Percentiles rank a stretch among this genome's conserved stretches.
Evolutionary conservation across 2,113 vertebrate genomes (phyloP).

Genomic region (Aplodontia rufa): DNA sequence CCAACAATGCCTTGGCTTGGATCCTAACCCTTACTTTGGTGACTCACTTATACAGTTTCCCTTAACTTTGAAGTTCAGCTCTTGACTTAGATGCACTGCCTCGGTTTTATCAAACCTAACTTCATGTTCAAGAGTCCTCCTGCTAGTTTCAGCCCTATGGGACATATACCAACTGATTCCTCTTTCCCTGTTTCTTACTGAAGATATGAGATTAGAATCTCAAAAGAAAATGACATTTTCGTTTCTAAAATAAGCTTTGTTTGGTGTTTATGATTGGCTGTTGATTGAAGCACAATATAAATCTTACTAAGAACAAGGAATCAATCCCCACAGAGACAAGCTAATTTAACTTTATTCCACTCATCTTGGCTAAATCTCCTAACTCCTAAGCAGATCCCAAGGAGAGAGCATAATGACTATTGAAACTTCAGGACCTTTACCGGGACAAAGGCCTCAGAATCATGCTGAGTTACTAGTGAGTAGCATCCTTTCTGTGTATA

Average conservation of each 20-base stretch:
- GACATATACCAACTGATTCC: background rate
- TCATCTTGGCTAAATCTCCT: background rate
- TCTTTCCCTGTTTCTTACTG: background rate
- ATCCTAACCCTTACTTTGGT: background rate
- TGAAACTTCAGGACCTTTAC: background rate
- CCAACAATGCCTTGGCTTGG: background rate
- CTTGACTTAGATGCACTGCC: background rate
- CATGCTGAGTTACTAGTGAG: background rate
- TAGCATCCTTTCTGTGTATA: background rate
- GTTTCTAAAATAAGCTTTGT: background rate
- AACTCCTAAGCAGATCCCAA: background rate
- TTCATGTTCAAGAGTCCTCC: background rate
- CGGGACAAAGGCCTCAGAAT: background rate
- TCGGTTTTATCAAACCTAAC: background rate
- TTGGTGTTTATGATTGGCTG: background rate
- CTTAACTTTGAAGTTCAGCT: constrained; percentile 11
- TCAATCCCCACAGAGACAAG: background rate
- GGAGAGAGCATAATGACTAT: background rate
- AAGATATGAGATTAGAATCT: background rate
- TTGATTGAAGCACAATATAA: constrained; percentile 19
- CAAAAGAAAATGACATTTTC: background rate
- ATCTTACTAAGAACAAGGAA: background rate
- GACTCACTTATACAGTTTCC: background rate
- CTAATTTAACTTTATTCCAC: background rate
- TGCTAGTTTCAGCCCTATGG: background rate